These are phyloP conservation scores for Ctenomys sociabilis DNA, from an alignment of 2,113 vertebrate genomes.

Conservation along the genomic window DNA sequence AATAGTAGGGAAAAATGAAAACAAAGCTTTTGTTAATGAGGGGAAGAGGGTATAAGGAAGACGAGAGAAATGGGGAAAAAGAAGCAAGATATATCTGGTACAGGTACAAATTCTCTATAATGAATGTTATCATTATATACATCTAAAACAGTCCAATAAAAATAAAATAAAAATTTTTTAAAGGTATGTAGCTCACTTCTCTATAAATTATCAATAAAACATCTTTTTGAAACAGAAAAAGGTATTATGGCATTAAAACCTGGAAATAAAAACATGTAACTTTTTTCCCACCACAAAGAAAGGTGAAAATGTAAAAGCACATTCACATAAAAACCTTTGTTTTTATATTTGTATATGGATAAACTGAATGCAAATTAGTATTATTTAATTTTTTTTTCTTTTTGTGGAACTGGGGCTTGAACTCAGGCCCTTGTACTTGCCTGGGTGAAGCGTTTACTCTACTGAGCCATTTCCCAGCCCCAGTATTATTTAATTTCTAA, in stretches of 20 bases:
- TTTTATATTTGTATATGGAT: background rate
- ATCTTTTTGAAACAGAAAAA: conserved; percentile 22
- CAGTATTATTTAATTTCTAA: background rate
- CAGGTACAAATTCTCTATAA: background rate
- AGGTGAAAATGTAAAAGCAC: background rate
- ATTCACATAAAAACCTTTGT: background rate
- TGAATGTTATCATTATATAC: background rate
- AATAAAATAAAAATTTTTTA: background rate
- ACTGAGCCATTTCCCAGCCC: too few species aligned
- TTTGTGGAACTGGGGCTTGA: too few species aligned
- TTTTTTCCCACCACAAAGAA: background rate
- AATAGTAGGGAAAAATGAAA: background rate
- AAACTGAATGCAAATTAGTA: background rate
- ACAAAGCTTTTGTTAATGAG: background rate
- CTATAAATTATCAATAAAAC: conserved; percentile 2
- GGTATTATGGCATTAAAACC: background rate
- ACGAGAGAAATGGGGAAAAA: background rate
- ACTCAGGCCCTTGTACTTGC: too few species aligned
- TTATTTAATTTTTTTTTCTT: background rate
- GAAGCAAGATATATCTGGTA: background rate
- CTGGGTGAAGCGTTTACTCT: too few species aligned
- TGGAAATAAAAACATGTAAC: background rate
- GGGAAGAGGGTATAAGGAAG: background rate
- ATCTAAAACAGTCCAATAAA: background rate
- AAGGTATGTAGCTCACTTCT: background rate